Base-by-base conservation (phyloP, 2,113 vertebrate species). In the Bombycilla garrulus region DNA sequence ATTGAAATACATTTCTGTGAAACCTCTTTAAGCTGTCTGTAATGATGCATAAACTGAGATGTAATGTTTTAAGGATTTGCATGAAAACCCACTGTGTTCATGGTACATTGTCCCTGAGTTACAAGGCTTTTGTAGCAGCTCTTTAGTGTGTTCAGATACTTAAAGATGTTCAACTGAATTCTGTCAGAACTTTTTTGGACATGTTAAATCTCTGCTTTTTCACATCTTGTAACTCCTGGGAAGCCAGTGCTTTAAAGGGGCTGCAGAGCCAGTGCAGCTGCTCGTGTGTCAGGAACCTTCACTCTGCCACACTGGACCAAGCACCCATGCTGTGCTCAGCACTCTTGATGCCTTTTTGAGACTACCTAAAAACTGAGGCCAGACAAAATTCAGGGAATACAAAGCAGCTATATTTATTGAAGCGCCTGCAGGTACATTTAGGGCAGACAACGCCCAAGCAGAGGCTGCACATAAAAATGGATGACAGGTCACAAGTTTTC, bases 401-500 rank as follows among this genome's bases (percentile, higher is more conserved):
- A 79, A 54, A 22, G 6, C 38, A 29, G 15, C 35, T 78, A 0
- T 42, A 5, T 42, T 44, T 65, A 29, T 20, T 15, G 25, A 54
- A 44, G 31, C 5, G 6, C 11, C 11, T 35, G 19, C 48, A 29
- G 38, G 38, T 54, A 7, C 38, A 54, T 54, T 65, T 5, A 0
- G 12, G 48, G 3, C 15, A 53, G 38, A 64, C 0, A 0, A 35
- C 5, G 1, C 44, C 17, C 45, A 40, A n/a, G 12, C 45, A 40
- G 35, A 22, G 23, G 10, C 35, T 62, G 1, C 31, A 35, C 47
- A 36, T 31, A 42, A 35, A 73, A 79, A 44, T 18, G 47, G 6
- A 64, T 3, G 0, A n/a, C 0, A 1, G 35, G 1, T 42, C 58
- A 42, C 0, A 0, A 14, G 36, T 53, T 65, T 64, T 19, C 47